Base-by-base conservation (phyloP, 37 sponge, comb jelly and placozoan genomes). In the Beroe ovata region DNA sequence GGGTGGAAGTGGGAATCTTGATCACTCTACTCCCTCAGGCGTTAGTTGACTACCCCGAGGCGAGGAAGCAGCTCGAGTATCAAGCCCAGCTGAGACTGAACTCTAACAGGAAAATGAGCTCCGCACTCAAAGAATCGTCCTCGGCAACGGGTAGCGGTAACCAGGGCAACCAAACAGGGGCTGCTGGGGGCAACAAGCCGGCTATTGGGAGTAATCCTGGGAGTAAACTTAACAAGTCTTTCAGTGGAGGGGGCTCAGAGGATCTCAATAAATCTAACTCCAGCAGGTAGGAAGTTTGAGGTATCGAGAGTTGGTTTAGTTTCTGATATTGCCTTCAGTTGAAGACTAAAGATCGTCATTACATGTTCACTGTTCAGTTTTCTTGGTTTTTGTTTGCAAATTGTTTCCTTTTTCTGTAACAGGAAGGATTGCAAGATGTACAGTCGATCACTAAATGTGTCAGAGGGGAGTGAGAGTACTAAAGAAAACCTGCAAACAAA, bases 31-130 rank as follows among this genome's bases (percentile, higher is more conserved):
- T n/a, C n/a, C n/a, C n/a, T n/a, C 63, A 89, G 90, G 90, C 90
- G 0, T 71, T 90, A 8, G 64, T 64, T n/a, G 62, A 90, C 40
- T 90, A 90, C 47, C 90, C 90, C 37, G 90, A 90, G 32, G 90
- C 90, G 22, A 81, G 69, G 36, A 64, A 90, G 32, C 66, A 64
- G 59, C 71, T 90, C 11, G 90, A 90, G 35, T 77, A 77, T 25
- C 84, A 77, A 23, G 84, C 84, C n/a, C 84, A 77, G 23, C 54
- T 77, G 26, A 30, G 84, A 11, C 39, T 77, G 1, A 28, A 23
- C 41, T 77, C 84, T 8, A 77, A 77, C 47, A 38, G 84, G 23
- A 77, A 77, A 19, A 77, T 77, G 84, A 77, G 84, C 47, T 42
- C 42, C 4, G 84, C 84, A 8, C 54, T 77, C 8, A 77, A 77